These are phyloP conservation scores for Brachionus paranguensis DNA, from an alignment of 1,140 invertebrate species.

Conservation along the genomic window DNA sequence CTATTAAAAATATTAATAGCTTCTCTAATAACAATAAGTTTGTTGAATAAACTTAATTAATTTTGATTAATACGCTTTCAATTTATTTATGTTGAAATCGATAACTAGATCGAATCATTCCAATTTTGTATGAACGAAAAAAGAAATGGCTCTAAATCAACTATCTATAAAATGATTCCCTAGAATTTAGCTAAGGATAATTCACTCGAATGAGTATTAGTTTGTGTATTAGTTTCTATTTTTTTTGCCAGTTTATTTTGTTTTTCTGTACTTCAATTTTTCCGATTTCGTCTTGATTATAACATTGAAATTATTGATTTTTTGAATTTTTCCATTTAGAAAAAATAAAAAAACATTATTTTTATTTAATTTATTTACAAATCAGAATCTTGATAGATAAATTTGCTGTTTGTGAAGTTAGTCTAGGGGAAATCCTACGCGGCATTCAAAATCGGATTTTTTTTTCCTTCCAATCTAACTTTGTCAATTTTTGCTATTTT, in stretches of 20 bases:
- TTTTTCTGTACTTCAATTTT: not conserved
- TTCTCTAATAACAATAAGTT: not conserved
- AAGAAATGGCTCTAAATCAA: not conserved
- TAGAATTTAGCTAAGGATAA: not conserved
- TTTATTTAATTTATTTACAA: not conserved
- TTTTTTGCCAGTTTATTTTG: not conserved
- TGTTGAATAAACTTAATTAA: slow-evolving; percentile 2
- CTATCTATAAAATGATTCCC: not conserved
- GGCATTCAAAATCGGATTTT: not conserved
- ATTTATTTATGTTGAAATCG: not conserved
- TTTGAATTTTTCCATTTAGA: not conserved
- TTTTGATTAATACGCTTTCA: not conserved
- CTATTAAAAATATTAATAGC: not conserved
- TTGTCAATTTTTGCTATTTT: not conserved
- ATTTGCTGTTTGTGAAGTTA: not conserved
- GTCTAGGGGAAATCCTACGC: not conserved
- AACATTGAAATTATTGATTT: not conserved
- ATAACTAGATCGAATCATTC: not conserved
- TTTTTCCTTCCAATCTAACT: not conserved
- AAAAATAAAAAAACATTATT: not conserved
- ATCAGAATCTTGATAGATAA: not conserved
- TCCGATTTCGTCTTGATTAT: not conserved
- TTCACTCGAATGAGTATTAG: not conserved
- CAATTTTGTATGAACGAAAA: not conserved
- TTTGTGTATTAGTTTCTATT: not conserved